Evolutionary conservation across 2,888 invertebrate species (phyloP), one percentile per base, ranked within the genome.

Genomic region (Eurytoma adleriae): DNA sequence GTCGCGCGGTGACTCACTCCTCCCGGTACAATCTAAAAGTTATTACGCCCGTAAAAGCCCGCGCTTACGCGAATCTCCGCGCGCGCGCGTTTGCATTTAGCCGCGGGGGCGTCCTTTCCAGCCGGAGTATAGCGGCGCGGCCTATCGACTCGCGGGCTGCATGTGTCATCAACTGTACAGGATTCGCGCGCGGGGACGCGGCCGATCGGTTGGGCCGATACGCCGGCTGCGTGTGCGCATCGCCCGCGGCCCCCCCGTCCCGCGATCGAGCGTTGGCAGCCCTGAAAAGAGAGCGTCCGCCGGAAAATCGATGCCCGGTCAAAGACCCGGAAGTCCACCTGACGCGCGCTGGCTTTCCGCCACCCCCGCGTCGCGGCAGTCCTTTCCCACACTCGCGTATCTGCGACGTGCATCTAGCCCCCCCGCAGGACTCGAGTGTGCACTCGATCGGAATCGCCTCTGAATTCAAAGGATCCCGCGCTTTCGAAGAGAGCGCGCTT

Each of bases 251-350:
- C 40, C 5, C 4, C 40, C 7, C 40, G 0, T 7, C 40, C 40
- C 40, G 12, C 59, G 67, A 76, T 68, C 81, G 74, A 52, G 70
- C 50, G 72, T 57, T 77, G 72, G 72, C 62, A 72, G 52, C 54
- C 64, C 59, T 71, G 80, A 64, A 61, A 24, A 56, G 68, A 54
- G 68, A 67, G 61, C 61, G 66, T 59, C 61, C 67, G 67, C n/a
- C 64, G 71, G 72, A 71, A 75, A 81, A 79, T 78, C 81, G 81
- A 81, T 81, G 64, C 68, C 50, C 67, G 81, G 74, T 79, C 81
- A 81, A 78, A 81, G 81, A 81, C 81, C 81, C 76, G 75, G 81
- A 81, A 81, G 78, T 81, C 75, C 81, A 75, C 75, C 81, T 81
- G 74, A 81, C 81, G 66, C 64, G 16, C 13, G 69, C 74, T 70